Evolutionary conservation across 2,797 vertebrate species (phyloP).

Genomic region (Acanthiza pusilla): DNA sequence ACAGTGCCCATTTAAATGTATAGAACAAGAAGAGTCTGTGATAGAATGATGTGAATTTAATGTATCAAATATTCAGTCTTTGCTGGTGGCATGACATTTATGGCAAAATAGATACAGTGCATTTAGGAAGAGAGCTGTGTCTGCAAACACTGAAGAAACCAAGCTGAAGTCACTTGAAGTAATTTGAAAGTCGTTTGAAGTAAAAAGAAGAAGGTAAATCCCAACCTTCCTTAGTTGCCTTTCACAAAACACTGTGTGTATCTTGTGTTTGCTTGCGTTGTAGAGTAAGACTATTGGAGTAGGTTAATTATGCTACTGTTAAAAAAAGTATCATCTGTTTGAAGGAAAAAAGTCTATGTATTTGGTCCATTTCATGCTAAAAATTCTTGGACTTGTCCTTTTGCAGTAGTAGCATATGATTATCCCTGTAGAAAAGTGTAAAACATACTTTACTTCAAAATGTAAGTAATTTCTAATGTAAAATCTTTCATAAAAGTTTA

Average conservation of each 20-base stretch:
- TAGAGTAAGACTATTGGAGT: neutral
- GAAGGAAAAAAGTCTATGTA: neutral
- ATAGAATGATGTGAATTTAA: neutral
- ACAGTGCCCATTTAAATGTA: neutral
- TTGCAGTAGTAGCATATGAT: neutral
- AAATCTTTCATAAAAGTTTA: conserved; percentile 38
- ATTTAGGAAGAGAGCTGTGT: neutral
- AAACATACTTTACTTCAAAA: conserved; percentile 35
- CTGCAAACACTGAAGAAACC: neutral
- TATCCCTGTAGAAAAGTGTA: neutral
- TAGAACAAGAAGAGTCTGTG: neutral
- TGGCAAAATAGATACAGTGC: neutral
- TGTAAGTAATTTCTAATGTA: conserved; percentile 28
- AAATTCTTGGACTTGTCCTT: neutral
- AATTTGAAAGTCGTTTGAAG: neutral
- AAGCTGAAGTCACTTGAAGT: neutral
- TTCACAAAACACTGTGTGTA: neutral
- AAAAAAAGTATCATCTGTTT: neutral
- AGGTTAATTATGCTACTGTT: neutral
- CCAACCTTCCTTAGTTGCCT: neutral
- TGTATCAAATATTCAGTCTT: neutral
- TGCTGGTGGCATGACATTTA: neutral
- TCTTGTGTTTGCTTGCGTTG: neutral
- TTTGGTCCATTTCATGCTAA: neutral
- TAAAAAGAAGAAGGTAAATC: neutral